phyloP scores from a whole-genome alignment of 1,140 invertebrate genomes.

The Dinothrombium tinctorium region DNA sequence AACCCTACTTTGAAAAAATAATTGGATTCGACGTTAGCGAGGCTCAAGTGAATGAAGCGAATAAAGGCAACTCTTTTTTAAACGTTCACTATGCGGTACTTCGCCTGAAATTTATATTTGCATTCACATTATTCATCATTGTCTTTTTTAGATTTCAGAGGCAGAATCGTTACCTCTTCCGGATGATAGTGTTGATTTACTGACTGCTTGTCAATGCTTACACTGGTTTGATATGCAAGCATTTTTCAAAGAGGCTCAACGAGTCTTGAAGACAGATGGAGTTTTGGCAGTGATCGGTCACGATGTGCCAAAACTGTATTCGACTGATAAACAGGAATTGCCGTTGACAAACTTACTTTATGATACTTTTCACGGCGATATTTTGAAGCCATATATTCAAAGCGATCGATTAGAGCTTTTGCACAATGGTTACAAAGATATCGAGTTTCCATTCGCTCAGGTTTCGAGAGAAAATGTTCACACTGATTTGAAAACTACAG shows the following conservation, averaged over 20 bases:
- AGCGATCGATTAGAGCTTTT: background rate
- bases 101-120: no score
- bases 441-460: background rate
- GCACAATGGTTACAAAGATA: background rate
- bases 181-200: slow-evolving; percentile 18
- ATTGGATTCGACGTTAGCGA: slow-evolving; percentile 22
- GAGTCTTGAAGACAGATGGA: slow-evolving; percentile 18
- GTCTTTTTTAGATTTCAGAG: slow-evolving; percentile 15
- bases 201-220: slow-evolving; percentile 18
- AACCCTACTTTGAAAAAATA: slow-evolving; percentile 22
- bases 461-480: background rate
- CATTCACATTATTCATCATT: no score
- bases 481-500: background rate
- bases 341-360: background rate
- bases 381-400: no score
- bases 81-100: no score
- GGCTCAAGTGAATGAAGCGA: slow-evolving; percentile 21
- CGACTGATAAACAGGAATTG: background rate
- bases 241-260: slow-evolving; percentile 19
- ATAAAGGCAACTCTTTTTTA: background rate
- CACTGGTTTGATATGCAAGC: slow-evolving; percentile 19
- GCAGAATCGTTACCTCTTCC: slow-evolving; percentile 20
- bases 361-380: background rate
- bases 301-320: background rate
- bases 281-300: slow-evolving; percentile 18